Evolutionary conservation across 2,888 invertebrate genomes (phyloP).

Genomic region (Dastarcus helophoroides): DNA sequence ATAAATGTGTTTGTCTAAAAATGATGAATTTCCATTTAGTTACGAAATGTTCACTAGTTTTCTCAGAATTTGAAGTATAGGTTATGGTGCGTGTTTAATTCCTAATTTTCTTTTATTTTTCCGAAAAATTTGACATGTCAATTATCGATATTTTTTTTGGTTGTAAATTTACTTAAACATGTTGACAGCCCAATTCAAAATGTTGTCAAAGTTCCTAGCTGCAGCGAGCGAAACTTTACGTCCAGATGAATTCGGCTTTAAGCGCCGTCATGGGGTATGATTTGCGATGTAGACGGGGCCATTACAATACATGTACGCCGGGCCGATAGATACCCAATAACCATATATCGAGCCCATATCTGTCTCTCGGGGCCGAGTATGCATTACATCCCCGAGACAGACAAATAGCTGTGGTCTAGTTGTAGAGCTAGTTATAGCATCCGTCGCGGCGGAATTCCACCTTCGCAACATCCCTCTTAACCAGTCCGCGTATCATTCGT

Average conservation of each 20-base stretch:
- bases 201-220: no score
- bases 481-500: neutral
- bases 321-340: constrained; percentile 34
- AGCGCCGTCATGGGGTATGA: constrained; percentile 24
- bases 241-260: neutral
- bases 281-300: constrained; percentile 26
- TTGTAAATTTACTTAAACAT: no score
- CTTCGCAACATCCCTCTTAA: neutral
- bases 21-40: no score
- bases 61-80: no score
- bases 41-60: no score
- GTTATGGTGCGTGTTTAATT: no score
- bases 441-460: neutral
- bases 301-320: constrained; percentile 29
- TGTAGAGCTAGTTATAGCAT: neutral
- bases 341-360: constrained; percentile 34
- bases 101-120: no score
- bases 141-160: no score
- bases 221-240: constrained; percentile 1
- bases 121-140: no score
- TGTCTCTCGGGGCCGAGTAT: constrained; percentile 30
- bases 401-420: constrained; percentile 28
- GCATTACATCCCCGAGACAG: constrained; percentile 30
- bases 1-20: no score
- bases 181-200: no score